Evolutionary conservation across 2,113 vertebrate genomes (phyloP), one percentile per base, ranked within the genome.

Genomic region (Arothron firmamentum): DNA sequence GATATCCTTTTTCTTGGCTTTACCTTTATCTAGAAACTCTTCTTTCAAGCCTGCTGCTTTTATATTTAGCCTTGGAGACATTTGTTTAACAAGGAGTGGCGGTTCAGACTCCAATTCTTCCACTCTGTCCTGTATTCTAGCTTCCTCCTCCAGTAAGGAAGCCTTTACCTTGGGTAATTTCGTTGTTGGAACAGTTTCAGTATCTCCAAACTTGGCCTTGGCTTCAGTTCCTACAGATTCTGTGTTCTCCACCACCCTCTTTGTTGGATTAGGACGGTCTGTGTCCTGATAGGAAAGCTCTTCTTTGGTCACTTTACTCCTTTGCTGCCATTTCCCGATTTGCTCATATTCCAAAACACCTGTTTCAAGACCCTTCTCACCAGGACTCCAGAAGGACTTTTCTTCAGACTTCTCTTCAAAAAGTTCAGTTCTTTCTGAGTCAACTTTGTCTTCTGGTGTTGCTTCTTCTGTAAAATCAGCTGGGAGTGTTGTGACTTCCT

Each of bases 281-380:
- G 52, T 61, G 65, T 79, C 75, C 43, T 47, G 75, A 55, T 4
- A 70, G 54, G 71, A 79, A 71, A 25, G 59, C 50, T 79, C 64
- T 38, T 83, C 81, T 62, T 75, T 62, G 53, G 83, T 62, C 76
- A 81, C 78, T 14, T 65, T 72, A 43, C 76, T 79, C 2, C 79
- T 84, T 58, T 90, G 77, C 65, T 90, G 88, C 89, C 90, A 90
- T 70, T 90, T 88, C 52, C 72, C 73, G 60, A 89, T 87, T 45
- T 89, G 85, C 41, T 89, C 82, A 78, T 85, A 87, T 62, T 88
- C 83, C 43, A 81, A 74, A 2, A 70, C 58, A 5, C 89, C 87
- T 43, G 75, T 83, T 15, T 90, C 83, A 3, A 86, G 63, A n/a
- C 78, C 87, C 75, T 81, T 86, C 60, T 87, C 86, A 65, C 83